Conservation (phyloP, 2,888 invertebrate genomes). For the Cosmorhoe ocellata region DNA sequence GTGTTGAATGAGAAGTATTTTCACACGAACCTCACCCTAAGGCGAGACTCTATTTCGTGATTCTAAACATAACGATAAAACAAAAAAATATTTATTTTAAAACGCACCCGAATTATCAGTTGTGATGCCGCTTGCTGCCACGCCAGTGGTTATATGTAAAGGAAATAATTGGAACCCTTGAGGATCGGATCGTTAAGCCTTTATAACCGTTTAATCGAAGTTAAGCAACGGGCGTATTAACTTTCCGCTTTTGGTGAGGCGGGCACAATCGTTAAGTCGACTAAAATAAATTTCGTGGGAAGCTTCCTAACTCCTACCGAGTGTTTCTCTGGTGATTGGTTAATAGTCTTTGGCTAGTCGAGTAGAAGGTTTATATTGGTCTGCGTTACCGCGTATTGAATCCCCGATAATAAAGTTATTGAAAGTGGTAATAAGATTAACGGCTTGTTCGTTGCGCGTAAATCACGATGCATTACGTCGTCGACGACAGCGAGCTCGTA, state of each 20-base stretch:
- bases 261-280: slow-evolving; percentile 72
- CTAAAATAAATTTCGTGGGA: slow-evolving; percentile 76
- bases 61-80: slow-evolving; percentile 49
- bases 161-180: slow-evolving; percentile 45
- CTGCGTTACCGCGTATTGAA: slow-evolving; percentile 50
- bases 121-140: slow-evolving; percentile 23
- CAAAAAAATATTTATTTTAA: slow-evolving; percentile 42
- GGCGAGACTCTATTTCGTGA: slow-evolving; percentile 40
- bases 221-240: slow-evolving; percentile 61
- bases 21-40: slow-evolving; percentile 53
- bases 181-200: slow-evolving; percentile 48
- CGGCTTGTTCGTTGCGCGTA: slow-evolving; percentile 72
- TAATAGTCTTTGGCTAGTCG: slow-evolving; percentile 53
- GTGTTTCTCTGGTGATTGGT: slow-evolving; percentile 41
- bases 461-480: slow-evolving; percentile 80
- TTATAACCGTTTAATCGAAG: slow-evolving; percentile 62
- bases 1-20: slow-evolving; percentile 65
- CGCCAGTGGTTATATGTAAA: slow-evolving; percentile 32
- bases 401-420: slow-evolving; percentile 78
- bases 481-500: slow-evolving; percentile 74
- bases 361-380: slow-evolving; percentile 63
- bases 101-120: slow-evolving; percentile 37
- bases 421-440: slow-evolving; percentile 82
- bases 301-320: slow-evolving; percentile 62
- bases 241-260: slow-evolving; percentile 65